Evolutionary conservation across 2,888 invertebrate species (phyloP).

Genomic region (Xiphydria camelus): DNA sequence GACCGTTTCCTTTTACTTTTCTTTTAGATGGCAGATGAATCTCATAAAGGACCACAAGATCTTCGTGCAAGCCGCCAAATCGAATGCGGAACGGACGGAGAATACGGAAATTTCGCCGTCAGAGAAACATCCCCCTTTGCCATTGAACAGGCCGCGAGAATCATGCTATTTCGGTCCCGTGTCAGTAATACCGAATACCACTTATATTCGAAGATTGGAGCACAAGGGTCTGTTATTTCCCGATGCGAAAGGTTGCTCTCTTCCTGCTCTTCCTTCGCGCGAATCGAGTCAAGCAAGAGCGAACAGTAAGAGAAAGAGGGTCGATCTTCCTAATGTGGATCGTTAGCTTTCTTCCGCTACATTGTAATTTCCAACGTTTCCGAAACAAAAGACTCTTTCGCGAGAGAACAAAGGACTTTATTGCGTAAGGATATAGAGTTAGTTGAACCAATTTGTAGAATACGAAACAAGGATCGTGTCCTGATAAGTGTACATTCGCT

Average conservation of each 20-base stretch:
- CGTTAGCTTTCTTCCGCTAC: neutral
- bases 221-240: slow-evolving; percentile 34
- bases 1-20: neutral
- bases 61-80: slow-evolving; percentile 1
- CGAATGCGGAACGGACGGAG: neutral
- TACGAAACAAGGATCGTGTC: too few species aligned
- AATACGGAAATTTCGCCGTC: neutral
- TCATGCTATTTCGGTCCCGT: slow-evolving; percentile 39
- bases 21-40: slow-evolving; percentile 47
- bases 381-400: too few species aligned
- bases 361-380: neutral
- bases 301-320: slow-evolving; percentile 35
- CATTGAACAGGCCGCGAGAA: slow-evolving; percentile 24
- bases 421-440: too few species aligned
- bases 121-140: slow-evolving; percentile 13
- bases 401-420: too few species aligned
- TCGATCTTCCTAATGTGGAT: slow-evolving; percentile 29
- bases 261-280: slow-evolving; percentile 37
- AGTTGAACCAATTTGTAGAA: too few species aligned
- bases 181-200: slow-evolving; percentile 41
- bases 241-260: slow-evolving; percentile 31
- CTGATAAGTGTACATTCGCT: too few species aligned
- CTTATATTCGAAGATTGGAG: slow-evolving; percentile 40
- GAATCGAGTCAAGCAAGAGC: slow-evolving; percentile 29
- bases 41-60: slow-evolving; percentile 32